Evolutionary conservation across 1,140 invertebrate species (phyloP).

Genomic region (Drosophila parvula): DNA sequence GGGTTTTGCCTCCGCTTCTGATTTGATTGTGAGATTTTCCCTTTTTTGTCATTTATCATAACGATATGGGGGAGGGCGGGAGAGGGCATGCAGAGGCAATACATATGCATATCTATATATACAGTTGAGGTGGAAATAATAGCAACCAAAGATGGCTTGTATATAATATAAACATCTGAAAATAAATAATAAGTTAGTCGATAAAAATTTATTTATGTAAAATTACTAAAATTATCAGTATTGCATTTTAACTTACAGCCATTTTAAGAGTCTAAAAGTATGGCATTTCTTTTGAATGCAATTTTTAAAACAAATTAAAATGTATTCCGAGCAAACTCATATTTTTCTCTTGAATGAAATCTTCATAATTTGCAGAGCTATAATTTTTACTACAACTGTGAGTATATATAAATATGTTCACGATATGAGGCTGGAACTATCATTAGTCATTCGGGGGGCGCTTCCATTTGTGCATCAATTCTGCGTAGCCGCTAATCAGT

Average conservation of each 20-base stretch:
- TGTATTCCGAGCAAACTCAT: too few relatives aligned
- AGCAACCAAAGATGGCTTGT: not conserved
- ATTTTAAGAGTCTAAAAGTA: not conserved
- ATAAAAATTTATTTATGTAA: not conserved
- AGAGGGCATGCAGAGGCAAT: slow-evolving; percentile 34
- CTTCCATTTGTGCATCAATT: slow-evolving; percentile 69
- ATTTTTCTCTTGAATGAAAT: too few relatives aligned
- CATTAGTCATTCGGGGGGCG: slow-evolving; percentile 74
- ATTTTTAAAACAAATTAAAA: too few relatives aligned
- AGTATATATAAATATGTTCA: slow-evolving; percentile 29
- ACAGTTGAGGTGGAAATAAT: not conserved
- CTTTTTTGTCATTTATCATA: slow-evolving; percentile 74
- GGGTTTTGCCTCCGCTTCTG: slow-evolving; percentile 54
- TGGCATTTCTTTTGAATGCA: not conserved
- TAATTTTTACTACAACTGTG: not conserved
- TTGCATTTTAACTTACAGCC: not conserved
- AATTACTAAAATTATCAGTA: not conserved
- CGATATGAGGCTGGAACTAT: slow-evolving; percentile 23
- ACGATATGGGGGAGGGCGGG: slow-evolving; percentile 23
- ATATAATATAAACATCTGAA: not conserved
- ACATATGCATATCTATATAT: slow-evolving; percentile 50
- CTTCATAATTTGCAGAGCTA: too few relatives aligned
- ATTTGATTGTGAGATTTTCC: slow-evolving; percentile 74
- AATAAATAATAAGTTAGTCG: not conserved
- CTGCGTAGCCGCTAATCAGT: slow-evolving; percentile 69